Evolutionary conservation across 2,113 vertebrate species (phyloP).

Genomic region (Ptilorrhoa leucosticta): DNA sequence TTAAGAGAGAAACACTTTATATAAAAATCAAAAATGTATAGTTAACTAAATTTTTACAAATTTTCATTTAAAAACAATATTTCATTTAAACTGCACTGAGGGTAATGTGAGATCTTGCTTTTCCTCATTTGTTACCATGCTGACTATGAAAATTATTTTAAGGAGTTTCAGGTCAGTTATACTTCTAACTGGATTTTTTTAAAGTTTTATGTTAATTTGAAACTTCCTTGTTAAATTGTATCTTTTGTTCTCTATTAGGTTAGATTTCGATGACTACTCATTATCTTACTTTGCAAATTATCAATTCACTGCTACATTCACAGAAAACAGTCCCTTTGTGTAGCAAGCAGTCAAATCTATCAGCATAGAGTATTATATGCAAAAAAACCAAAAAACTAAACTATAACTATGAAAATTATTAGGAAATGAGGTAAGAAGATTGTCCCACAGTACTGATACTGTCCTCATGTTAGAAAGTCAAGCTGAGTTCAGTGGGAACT

Average conservation of each 20-base stretch:
- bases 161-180: background rate
- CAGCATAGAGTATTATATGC: background rate
- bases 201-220: background rate
- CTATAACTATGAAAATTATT: background rate
- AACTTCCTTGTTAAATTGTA: background rate
- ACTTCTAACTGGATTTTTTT: background rate
- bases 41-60: background rate
- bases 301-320: background rate
- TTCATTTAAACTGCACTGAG: background rate
- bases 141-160: background rate
- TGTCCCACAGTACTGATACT: background rate
- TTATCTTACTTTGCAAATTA: background rate
- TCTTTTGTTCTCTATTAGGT: background rate
- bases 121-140: background rate
- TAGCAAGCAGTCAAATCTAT: background rate
- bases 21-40: background rate
- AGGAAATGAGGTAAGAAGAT: background rate
- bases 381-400: background rate
- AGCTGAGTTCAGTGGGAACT: background rate
- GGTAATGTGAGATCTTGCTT: background rate
- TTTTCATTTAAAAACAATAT: background rate
- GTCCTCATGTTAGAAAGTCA: background rate
- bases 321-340: background rate
- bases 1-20: background rate
- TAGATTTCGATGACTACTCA: background rate